Conservation (phyloP, 2,888 invertebrate genomes). For the Blera fallax region DNA sequence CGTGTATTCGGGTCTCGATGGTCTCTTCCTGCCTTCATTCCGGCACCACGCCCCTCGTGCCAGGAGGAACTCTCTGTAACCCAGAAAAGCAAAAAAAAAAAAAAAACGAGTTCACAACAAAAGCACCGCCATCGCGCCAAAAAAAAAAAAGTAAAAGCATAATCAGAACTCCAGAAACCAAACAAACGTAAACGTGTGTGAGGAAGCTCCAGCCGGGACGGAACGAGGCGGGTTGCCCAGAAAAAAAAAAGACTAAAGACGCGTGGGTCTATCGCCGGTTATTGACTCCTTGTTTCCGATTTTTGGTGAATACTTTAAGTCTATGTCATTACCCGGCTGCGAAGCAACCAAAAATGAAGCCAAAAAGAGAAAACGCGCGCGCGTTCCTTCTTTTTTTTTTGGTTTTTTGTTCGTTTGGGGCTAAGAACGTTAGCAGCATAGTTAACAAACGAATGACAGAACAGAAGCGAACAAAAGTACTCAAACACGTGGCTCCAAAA, state of each 20-base stretch:
- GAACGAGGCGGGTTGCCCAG: background rate
- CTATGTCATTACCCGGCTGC: conserved; percentile 26
- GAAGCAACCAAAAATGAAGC: background rate
- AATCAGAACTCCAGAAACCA: conserved; percentile 22
- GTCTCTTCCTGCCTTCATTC: background rate
- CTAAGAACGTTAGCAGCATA: background rate
- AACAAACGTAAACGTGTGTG: conserved; percentile 18
- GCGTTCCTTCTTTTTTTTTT: background rate
- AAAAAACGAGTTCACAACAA: conserved; percentile 4
- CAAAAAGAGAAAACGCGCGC: conserved; percentile 19
- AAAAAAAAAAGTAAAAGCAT: conserved; percentile 51
- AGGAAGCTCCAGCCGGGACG: background rate
- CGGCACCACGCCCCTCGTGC: background rate
- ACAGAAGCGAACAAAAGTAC: conserved; percentile 2
- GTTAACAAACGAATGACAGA: background rate
- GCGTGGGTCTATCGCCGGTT: conserved; percentile 66
- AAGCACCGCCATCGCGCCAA: background rate
- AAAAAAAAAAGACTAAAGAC: conserved; percentile 14
- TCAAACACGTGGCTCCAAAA: conserved; percentile 54
- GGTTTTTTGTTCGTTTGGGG: background rate
- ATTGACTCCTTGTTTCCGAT: conserved; percentile 32
- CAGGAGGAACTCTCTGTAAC: conserved; percentile 20
- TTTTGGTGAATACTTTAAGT: background rate
- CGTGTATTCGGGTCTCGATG: conserved; percentile 7
- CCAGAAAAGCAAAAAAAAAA: conserved; percentile 14